Base-by-base conservation (phyloP, 2,888 invertebrate genomes). In the Pyralis farinalis region DNA sequence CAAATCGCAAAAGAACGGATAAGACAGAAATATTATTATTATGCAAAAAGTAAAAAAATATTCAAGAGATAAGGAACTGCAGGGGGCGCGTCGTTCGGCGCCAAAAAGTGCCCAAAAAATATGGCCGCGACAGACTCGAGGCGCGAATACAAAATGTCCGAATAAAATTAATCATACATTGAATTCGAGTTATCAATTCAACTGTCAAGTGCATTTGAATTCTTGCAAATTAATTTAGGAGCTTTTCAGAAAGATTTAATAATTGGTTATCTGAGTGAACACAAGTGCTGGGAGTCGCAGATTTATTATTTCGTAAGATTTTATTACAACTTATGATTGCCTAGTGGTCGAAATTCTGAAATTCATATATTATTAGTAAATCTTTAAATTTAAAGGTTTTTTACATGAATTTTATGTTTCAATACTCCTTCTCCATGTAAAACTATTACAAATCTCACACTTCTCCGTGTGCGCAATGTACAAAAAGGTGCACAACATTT, bases 91-190 rank as follows among this genome's bases (percentile, higher is more conserved):
- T 40, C 47, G 43, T 47, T 48, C 58, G 72, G 67, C 74, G 70
- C 72, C 71, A 71, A 72, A 75, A 73, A 70, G 58, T 71, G 69
- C 63, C 32, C 66, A 73, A 74, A 76, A 71, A 73, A 71, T 44
- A 55, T 56, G 58, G 55, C 55, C 55, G 41, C 35, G 25, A 47
- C 49, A 43, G 43, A 50, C 47, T 50, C 44, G 41, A 43, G 44
- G 50, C 58, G 58, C 57, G 53, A 61, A 63, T 65, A 62, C 55
- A 55, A 53, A 49, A 42, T 55, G 55, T 46, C 49, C 43, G 59
- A 53, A 53, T 46, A 30, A 39, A 39, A 67, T 71, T 63, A 57
- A 66, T 67, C 59, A 60, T 28, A 33, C 46, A 51, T 53, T 40
- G 48, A 60, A 51, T 57, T 55, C 45, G 50, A 49, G 53, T 60